Evolutionary conservation across 2,113 vertebrate species (phyloP).

Genomic region (Leptosomus discolor): DNA sequence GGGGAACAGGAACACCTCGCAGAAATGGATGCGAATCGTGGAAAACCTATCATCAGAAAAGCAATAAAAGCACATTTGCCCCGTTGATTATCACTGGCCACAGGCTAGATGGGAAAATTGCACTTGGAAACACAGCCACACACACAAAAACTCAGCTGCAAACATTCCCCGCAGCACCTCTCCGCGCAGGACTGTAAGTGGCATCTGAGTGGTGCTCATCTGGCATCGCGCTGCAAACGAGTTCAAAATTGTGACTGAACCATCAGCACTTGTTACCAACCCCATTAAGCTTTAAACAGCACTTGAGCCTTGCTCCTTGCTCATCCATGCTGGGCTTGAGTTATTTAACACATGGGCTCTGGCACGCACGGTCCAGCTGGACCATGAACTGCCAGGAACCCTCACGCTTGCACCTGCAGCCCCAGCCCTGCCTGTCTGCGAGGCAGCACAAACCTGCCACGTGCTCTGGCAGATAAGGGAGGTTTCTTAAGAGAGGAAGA

Average conservation of each 20-base stretch:
- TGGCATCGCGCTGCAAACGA: neutral
- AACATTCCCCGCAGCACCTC: neutral
- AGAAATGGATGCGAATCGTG: fast-evolving
- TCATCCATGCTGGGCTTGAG: neutral
- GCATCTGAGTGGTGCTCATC: neutral
- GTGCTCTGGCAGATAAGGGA: fast-evolving
- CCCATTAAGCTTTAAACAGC: neutral
- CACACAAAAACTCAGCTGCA: neutral
- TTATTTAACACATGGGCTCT: neutral
- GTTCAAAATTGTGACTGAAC: neutral
- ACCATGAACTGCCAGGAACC: neutral
- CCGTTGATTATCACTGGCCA: neutral
- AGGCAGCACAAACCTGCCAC: fast-evolving
- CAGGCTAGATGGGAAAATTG: neutral
- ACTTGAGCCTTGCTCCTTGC: neutral
- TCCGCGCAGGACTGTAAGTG: neutral
- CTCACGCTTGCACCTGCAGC: fast-evolving
- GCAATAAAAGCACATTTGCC: neutral
- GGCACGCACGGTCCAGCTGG: fast-evolving
- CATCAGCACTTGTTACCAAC: neutral
- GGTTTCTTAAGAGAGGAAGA: neutral
- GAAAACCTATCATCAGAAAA: neutral
- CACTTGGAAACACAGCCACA: neutral
- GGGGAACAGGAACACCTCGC: fast-evolving
- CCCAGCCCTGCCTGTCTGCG: neutral